phyloP scores from a whole-genome alignment of 1,140 invertebrate genomes.

The Globodera rostochiensis region DNA sequence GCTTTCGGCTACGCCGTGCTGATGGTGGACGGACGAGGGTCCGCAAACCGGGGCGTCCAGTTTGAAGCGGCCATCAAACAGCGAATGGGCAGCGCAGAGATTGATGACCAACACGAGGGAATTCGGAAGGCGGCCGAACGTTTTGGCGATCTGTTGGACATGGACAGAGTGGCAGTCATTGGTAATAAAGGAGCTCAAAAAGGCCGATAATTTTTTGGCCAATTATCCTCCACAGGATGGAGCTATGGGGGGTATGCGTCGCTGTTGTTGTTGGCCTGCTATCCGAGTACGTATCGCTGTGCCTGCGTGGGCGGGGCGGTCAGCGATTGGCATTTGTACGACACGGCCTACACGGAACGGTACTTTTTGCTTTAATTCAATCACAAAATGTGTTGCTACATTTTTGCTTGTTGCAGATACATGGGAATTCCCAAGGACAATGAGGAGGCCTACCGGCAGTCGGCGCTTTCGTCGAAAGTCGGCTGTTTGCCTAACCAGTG shows the following conservation, averaged over 20 bases:
- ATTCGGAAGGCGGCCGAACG: constrained; percentile 82
- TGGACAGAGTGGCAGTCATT: constrained; percentile 87
- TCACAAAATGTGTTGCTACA: neutral
- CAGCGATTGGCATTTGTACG: constrained; percentile 89
- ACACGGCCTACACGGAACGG: constrained; percentile 85
- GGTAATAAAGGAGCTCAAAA: constrained; percentile 67
- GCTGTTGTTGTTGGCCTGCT: constrained; percentile 51
- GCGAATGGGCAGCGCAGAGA: constrained; percentile 86
- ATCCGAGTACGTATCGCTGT: constrained; percentile 56
- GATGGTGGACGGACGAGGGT: constrained; percentile 89
- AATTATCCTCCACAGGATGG: constrained; percentile 73
- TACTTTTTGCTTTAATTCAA: neutral
- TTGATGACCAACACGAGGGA: constrained; percentile 93
- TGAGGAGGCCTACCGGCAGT: constrained; percentile 77
- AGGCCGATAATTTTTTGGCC: neutral
- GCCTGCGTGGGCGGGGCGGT: constrained; percentile 95
- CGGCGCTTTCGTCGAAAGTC: constrained; percentile 78
- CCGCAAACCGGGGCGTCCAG: constrained; percentile 82
- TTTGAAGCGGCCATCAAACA: constrained; percentile 86
- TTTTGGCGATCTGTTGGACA: constrained; percentile 79
- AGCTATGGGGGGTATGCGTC: constrained; percentile 77
- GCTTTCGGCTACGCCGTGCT: constrained; percentile 95
- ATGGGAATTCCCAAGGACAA: constrained; percentile 86
- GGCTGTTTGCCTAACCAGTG: constrained; percentile 87
- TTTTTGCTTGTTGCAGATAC: constrained; percentile 72